Conservation (phyloP, 2,113 vertebrate species). For the Sardina pilchardus region DNA sequence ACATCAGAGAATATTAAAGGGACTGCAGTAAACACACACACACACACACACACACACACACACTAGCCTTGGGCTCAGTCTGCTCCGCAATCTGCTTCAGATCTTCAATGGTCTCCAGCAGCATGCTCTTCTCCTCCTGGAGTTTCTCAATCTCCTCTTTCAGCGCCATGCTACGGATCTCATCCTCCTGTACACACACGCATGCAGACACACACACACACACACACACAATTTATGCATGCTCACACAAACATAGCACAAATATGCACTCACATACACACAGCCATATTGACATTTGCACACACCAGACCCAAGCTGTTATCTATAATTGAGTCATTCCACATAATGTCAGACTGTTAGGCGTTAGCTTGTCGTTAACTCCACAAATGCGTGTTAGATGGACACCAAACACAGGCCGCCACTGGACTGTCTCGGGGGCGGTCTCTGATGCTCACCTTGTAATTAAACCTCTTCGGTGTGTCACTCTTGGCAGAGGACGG, state of each 20-base stretch:
- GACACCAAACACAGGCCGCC: not conserved
- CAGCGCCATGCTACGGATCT: constrained; percentile 53
- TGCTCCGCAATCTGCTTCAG: constrained; percentile 68
- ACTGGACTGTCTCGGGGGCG: not conserved
- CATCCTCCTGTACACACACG: constrained; percentile 63
- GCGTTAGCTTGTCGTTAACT: not conserved
- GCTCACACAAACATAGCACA: not conserved
- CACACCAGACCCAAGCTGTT: not conserved
- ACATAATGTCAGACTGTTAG: not conserved
- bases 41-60: constrained; percentile 20
- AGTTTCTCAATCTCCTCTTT: constrained; percentile 70
- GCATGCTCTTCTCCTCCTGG: constrained; percentile 70
- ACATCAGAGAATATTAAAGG: constrained; percentile 53
- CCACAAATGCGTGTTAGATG: not conserved
- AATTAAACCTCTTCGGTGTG: constrained; percentile 65
- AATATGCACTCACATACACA: constrained; percentile 20
- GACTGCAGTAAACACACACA: constrained; percentile 36
- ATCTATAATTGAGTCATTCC: not conserved
- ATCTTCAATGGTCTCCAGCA: constrained; percentile 74
- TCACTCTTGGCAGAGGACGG: constrained; percentile 75
- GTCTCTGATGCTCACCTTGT: constrained; percentile 43
- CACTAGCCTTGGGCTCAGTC: constrained; percentile 53
- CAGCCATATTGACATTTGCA: constrained; percentile 3
- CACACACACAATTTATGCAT: not conserved
- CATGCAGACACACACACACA: not conserved